Base-by-base conservation (phyloP, 2,113 vertebrate species). In the Oxyruncus cristatus region DNA sequence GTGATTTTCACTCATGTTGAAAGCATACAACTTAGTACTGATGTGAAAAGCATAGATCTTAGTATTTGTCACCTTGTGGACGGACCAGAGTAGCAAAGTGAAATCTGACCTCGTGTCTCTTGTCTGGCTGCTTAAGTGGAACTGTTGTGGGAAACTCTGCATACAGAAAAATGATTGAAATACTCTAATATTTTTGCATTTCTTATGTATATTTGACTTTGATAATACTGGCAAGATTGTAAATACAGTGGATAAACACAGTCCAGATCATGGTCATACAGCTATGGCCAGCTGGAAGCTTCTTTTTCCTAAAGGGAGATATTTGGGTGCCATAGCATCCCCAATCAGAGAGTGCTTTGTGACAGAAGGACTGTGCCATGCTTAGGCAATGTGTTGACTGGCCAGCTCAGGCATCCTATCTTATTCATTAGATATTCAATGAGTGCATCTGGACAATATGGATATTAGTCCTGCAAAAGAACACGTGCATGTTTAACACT, bases 331-430 rank as follows among this genome's bases (percentile, higher is more conserved):
- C 66, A 27, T 52, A 23, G 18, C 6, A 74, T 9, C 24, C 14
- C 30, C 1, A 1, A 3, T 50, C 5, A 13, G 24, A 39, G 3
- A 3, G 1, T 46, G 35, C 10, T 47, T 23, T 0, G 0, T 1
- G 0, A 6, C 17, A 32, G 41, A 87, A 81, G 16, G 8, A 24
- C 49, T 19, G 28, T 73, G 41, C 19, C 44, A 5, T 4, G 1
- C 27, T 89, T 28, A 41, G 44, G 41, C 46, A 72, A 12, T 66
- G 18, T 28, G 19, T 18, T 82, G 52, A 28, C 49, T 91, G 32
- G 14, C 35, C 37, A 59, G 42, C 21, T 41, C 58, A 42, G 27
- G 5, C 55, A 49, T 49, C 14, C 37, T 82, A 0, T 41, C 24
- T 33, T 88, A 30, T 66, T 65, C 32, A 55, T 89, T 85, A 83